These are phyloP conservation scores for Neosilurus hyrtlii DNA, from an alignment of 2,797 vertebrate genomes.

Conservation along the genomic window DNA sequence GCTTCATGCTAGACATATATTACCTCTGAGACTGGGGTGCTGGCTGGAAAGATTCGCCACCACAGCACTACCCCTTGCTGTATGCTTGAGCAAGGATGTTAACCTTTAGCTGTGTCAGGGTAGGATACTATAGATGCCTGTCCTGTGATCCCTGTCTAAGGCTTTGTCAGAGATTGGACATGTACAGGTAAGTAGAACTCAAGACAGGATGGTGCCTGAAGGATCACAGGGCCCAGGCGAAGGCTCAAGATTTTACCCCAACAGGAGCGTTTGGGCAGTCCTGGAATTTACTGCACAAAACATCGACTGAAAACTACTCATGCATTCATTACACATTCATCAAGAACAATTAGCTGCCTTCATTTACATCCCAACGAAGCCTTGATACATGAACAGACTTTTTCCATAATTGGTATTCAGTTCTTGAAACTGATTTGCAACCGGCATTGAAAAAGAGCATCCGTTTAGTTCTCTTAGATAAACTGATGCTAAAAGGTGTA, in stretches of 20 bases:
- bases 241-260: background rate
- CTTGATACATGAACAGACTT: background rate
- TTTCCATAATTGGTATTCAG: constrained; percentile 3
- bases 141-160: background rate
- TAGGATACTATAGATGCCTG: background rate
- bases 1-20: background rate
- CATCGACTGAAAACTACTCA: background rate
- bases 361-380: background rate
- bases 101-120: background rate
- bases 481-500: constrained; percentile 26
- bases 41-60: background rate
- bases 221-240: background rate
- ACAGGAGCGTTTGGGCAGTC: background rate
- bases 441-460: constrained; percentile 16
- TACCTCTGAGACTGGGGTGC: background rate
- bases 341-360: background rate
- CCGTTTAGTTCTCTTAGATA: constrained; percentile 2
- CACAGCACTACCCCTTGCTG: too few species aligned
- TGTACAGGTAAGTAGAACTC: background rate
- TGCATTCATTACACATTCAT: background rate
- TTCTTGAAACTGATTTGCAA: background rate
- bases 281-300: background rate
- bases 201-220: background rate
- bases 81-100: background rate
- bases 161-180: background rate